Base-by-base conservation (phyloP, 2,888 invertebrate species). In the Epirrhoe tristata region DNA sequence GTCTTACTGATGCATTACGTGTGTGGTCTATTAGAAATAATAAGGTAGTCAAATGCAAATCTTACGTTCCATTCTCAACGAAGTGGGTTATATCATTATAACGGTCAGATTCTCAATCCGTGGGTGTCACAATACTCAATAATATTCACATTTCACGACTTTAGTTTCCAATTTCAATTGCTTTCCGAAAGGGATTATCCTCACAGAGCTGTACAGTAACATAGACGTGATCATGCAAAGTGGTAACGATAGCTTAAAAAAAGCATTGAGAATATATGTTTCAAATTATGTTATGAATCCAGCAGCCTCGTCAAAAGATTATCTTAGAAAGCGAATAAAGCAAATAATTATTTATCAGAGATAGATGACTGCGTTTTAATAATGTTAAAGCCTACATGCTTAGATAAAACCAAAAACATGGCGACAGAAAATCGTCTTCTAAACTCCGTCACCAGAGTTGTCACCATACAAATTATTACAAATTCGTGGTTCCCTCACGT, bases 101-200 rank as follows among this genome's bases (percentile, higher is more conserved):
- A 82, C 82, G 78, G 81, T 76, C 51, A 34, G 17, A 17, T 5
- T 24, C 58, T 58, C 43, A 57, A 56, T 43, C 63, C 63, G 81
- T 82, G 79, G 82, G 81, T 76, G 83, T 74, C 74, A 79, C 81
- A 83, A 81, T 80, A 71, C 67, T 75, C 74, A 81, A 80, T 79
- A 71, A 71, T 77, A 77, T 74, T 78, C 76, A 77, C 74, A 75
- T 79, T 80, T 76, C 80, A 75, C 76, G 76, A 74, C 66, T 75
- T 70, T 50, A 72, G 69, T 75, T 78, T 80, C 77, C 76, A 67
- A 79, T 78, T 75, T 75, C 67, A 72, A 69, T 67, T 54, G 69
- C 68, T 73, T 74, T 73, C 52, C 63, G 51, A 31, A 56, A 52
- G 12, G 39, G 10, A 12, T 43, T 43, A 43, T 12, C 4, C 39